These are phyloP conservation scores for Rotaria macrura DNA, from an alignment of 2,888 invertebrate species.

Conservation along the genomic window DNA sequence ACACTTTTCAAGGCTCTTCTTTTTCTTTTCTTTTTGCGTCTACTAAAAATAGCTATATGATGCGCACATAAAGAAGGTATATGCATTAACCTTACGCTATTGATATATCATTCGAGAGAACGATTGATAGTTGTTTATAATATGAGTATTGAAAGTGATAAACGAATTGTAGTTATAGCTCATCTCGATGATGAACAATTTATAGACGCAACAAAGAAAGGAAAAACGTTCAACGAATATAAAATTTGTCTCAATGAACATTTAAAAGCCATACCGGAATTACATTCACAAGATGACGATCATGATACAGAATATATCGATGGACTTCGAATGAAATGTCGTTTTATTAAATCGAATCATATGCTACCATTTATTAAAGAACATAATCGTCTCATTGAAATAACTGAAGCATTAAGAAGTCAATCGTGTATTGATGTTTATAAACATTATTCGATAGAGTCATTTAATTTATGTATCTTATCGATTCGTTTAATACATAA, in stretches of 20 bases:
- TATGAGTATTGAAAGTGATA: not conserved
- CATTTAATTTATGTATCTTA: not conserved
- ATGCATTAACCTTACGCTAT: not conserved
- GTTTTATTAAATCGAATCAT: not conserved
- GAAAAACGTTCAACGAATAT: not conserved
- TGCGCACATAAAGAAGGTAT: not conserved
- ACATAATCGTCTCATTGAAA: not conserved
- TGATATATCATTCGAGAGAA: not conserved
- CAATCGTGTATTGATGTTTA: not conserved
- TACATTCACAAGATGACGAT: not conserved
- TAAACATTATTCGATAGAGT: not conserved
- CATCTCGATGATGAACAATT: not conserved
- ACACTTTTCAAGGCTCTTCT: not conserved
- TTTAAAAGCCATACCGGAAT: not conserved
- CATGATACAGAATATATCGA: not conserved
- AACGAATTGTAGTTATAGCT: not conserved
- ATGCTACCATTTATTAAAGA: not conserved
- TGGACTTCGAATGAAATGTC: constrained; percentile 1
- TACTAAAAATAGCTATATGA: not conserved
- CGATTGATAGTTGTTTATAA: not conserved
- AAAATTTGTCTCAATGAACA: not conserved
- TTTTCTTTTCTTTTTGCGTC: not conserved
- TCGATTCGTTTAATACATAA: not conserved
- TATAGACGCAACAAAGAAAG: no score
- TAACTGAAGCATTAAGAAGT: not conserved